Conservation (phyloP, 37 sponge, comb jelly and placozoan species). For the Haliclona indistincta region DNA sequence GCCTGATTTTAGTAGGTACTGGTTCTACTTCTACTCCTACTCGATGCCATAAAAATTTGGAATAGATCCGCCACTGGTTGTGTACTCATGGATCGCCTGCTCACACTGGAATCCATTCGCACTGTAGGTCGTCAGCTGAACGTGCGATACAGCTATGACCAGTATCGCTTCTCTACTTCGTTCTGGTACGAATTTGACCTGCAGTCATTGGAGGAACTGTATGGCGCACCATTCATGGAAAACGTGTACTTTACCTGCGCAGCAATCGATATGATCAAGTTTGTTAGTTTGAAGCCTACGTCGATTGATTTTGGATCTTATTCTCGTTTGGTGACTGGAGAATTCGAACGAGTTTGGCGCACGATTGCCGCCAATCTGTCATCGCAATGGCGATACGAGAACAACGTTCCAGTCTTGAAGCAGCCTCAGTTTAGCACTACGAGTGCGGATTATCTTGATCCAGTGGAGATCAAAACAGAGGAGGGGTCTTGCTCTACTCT, state of each 20-base stretch:
- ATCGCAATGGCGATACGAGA: conserved; percentile 30
- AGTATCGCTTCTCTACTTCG: conserved; percentile 1
- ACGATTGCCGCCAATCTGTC: background rate
- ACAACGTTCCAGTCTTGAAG: conserved; percentile 7
- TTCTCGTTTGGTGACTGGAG: conserved; percentile 6
- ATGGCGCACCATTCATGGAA: conserved; percentile 17
- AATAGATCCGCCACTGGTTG: too few relatives aligned
- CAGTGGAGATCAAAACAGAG: background rate
- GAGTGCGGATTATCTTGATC: background rate
- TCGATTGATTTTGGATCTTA: conserved; percentile 10
- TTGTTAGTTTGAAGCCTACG: conserved; percentile 2
- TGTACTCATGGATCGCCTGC: background rate
- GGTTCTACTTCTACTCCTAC: too few relatives aligned
- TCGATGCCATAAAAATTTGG: too few relatives aligned
- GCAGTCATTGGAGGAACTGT: background rate
- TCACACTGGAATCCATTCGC: conserved; percentile 1
- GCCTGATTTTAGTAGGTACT: too few relatives aligned
- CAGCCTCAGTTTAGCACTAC: background rate
- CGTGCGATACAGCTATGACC: conserved; percentile 13
- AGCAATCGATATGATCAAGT: background rate
- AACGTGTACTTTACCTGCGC: conserved; percentile 14
- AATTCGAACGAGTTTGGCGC: conserved; percentile 18
- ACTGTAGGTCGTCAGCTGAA: conserved; percentile 3
- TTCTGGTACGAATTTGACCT: conserved; percentile 32
- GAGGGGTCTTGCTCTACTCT: too few relatives aligned